phyloP scores from a whole-genome alignment of 1,140 invertebrate species.

The Drosophila quadrilineata region DNA sequence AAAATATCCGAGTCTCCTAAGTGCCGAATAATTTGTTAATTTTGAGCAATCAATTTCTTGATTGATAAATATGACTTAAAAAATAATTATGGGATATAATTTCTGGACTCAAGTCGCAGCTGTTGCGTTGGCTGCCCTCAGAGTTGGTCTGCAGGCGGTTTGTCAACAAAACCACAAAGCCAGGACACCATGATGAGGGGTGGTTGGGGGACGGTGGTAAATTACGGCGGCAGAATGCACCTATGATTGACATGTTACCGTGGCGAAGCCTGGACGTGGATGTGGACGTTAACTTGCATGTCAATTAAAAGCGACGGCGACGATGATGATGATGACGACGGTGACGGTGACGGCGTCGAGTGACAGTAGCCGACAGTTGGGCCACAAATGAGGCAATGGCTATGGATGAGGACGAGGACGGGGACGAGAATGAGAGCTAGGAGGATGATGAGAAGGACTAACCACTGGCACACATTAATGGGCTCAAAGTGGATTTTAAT shows the following conservation, averaged over 20 bases:
- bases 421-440: background rate
- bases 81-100: constrained; percentile 30
- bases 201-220: background rate
- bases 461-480: constrained; percentile 70
- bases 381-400: background rate
- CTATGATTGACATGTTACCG: constrained; percentile 77
- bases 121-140: constrained; percentile 17
- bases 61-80: no score
- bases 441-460: background rate
- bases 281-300: constrained; percentile 79
- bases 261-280: no score
- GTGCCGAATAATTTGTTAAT: no score
- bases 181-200: constrained; percentile 55
- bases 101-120: constrained; percentile 34
- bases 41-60: no score
- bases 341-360: constrained; percentile 58
- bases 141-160: constrained; percentile 28
- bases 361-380: constrained; percentile 42
- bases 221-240: constrained; percentile 29
- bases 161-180: constrained; percentile 66
- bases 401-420: background rate
- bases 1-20: no score
- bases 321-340: no score
- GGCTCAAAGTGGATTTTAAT: constrained; percentile 81
- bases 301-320: constrained; percentile 76